Conservation (phyloP, 2,888 invertebrate genomes). For the Matsumyia berberina region DNA sequence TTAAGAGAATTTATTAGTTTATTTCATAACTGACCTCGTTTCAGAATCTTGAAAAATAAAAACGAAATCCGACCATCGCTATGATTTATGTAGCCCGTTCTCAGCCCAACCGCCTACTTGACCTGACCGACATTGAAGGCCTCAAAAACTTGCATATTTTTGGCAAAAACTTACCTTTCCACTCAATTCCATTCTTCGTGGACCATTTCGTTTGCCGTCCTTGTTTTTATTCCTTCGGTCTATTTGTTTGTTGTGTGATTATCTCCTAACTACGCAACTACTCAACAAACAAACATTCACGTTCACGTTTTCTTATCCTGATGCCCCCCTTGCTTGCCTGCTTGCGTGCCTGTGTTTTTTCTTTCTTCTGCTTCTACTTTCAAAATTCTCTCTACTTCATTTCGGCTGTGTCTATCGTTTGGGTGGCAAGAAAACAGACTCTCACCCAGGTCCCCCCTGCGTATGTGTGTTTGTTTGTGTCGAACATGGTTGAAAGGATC, state of each 20-base stretch:
- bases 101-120: too few relatives aligned
- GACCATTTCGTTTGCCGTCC: constrained; percentile 54
- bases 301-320: constrained; percentile 62
- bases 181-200: not conserved
- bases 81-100: too few relatives aligned
- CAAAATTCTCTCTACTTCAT: constrained; percentile 42
- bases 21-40: not conserved
- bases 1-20: too few relatives aligned
- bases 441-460: not conserved
- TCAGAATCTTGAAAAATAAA: too few relatives aligned
- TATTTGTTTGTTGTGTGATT: constrained; percentile 73
- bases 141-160: constrained; percentile 49
- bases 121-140: constrained; percentile 6
- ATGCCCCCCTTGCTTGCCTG: constrained; percentile 32
- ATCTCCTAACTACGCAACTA: constrained; percentile 73
- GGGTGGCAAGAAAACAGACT: constrained; percentile 18
- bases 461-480: constrained; percentile 15
- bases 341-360: not conserved
- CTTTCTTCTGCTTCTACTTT: constrained; percentile 30
- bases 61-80: too few relatives aligned
- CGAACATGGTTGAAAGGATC: constrained; percentile 58
- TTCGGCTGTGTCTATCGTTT: constrained; percentile 53
- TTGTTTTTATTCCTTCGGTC: constrained; percentile 53
- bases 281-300: constrained; percentile 65
- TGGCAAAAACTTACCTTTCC: constrained; percentile 44